A percentile compares a stretch with the other conserved stretches of the same genome.
These are phyloP conservation scores for Narcine bancroftii DNA, from an alignment of 2,113 vertebrate species.

Conservation along the genomic window DNA sequence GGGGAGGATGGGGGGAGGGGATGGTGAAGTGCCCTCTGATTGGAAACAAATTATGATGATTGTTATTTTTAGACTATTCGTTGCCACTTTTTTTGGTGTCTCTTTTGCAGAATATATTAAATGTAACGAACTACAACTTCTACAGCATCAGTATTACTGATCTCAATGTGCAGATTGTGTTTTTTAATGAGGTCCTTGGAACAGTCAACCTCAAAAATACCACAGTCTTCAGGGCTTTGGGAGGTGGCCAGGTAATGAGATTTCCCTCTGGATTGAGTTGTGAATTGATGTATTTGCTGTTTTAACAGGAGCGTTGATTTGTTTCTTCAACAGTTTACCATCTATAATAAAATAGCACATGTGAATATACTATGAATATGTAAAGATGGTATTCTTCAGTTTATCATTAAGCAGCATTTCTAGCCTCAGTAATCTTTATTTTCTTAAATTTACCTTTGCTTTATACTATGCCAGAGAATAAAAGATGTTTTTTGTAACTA, in stretches of 20 bases:
- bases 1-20: no score
- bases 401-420: neutral
- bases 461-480: neutral
- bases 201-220: constrained; percentile 52
- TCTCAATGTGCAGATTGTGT: constrained; percentile 61
- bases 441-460: neutral
- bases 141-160: constrained; percentile 54
- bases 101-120: constrained; percentile 62
- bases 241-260: constrained; percentile 27
- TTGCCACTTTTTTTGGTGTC: neutral
- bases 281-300: neutral
- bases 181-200: constrained; percentile 55
- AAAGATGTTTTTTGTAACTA: neutral
- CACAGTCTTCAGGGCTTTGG: constrained; percentile 46
- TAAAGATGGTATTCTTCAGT: neutral
- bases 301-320: neutral
- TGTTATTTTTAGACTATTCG: neutral
- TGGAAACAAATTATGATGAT: neutral
- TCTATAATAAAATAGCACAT: neutral
- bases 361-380: neutral
- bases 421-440: neutral
- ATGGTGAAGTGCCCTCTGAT: neutral
- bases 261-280: no score
- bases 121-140: constrained; percentile 73
- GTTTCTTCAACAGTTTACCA: neutral